Conservation (phyloP, 1,140 invertebrate species). For the Himalopsyche phryganea region DNA sequence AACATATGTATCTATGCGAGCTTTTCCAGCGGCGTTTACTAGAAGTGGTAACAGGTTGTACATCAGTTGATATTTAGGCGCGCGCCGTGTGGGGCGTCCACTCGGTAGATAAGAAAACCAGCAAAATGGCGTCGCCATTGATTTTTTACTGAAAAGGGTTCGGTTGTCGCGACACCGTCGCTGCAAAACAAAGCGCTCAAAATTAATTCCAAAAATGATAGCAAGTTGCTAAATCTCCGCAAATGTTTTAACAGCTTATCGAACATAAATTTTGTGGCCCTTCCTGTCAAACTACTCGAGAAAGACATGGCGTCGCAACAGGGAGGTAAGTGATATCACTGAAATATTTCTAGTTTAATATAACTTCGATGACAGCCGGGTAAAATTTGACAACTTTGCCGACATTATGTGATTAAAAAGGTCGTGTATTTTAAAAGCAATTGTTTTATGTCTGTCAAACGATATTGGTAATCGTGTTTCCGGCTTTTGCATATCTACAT, state of each 20-base stretch:
- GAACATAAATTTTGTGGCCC: slow-evolving; percentile 6
- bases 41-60: slow-evolving; percentile 16
- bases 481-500: neutral
- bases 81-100: slow-evolving; percentile 11
- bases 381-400: neutral
- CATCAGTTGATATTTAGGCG: slow-evolving; percentile 23
- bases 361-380: neutral
- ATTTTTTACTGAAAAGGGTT: slow-evolving; percentile 16
- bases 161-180: neutral
- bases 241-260: slow-evolving; percentile 5
- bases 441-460: neutral
- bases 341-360: neutral
- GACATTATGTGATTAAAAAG: neutral
- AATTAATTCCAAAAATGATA: slow-evolving; percentile 7
- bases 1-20: too few species aligned
- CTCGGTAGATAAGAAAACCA: slow-evolving; percentile 4
- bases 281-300: slow-evolving; percentile 12
- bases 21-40: too few species aligned
- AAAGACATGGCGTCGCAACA: slow-evolving; percentile 32
- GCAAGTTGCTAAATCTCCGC: neutral
- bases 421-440: neutral
- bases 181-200: neutral
- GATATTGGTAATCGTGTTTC: slow-evolving; percentile 1
- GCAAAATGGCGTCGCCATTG: slow-evolving; percentile 22
- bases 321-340: slow-evolving; percentile 17